These are phyloP conservation scores for Mellivora capensis DNA, from an alignment of 2,113 vertebrate genomes.

Conservation along the genomic window DNA sequence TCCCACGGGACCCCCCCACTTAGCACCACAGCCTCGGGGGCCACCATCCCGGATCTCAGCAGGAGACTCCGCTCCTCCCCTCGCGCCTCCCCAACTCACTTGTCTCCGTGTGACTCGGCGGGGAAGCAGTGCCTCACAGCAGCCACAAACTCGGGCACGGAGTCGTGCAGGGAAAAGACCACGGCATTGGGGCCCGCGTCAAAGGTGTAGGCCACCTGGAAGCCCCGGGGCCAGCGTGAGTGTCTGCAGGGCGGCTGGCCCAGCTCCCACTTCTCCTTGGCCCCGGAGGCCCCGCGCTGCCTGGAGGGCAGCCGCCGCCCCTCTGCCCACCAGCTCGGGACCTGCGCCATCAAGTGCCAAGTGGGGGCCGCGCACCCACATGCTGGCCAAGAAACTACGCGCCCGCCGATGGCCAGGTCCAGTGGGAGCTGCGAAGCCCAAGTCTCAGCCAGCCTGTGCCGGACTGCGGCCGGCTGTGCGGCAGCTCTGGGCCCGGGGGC, in stretches of 20 bases:
- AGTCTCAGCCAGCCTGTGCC: neutral
- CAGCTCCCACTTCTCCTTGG: neutral
- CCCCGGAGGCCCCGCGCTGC: neutral
- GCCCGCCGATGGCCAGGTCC: neutral
- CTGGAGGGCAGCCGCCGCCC: neutral
- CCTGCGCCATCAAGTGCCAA: neutral
- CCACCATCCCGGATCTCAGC: too few species aligned
- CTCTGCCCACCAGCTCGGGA: neutral
- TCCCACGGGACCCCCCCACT: neutral
- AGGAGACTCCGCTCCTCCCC: neutral
- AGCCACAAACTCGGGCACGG: slow-evolving; percentile 88
- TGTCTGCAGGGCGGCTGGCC: neutral
- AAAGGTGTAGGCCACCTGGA: slow-evolving; percentile 93
- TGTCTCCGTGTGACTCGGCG: slow-evolving; percentile 83
- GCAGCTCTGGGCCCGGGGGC: too few species aligned
- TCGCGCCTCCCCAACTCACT: slow-evolving; percentile 81
- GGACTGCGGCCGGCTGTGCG: too few species aligned
- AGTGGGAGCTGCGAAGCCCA: neutral
- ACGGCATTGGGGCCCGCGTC: slow-evolving; percentile 97
- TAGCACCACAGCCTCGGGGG: neutral
- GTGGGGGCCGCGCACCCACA: too few species aligned
- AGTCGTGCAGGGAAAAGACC: slow-evolving; percentile 87
- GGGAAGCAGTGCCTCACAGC: slow-evolving; percentile 90
- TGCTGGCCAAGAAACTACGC: too few species aligned
- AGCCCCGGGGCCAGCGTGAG: rapidly evolving